Base-by-base conservation (phyloP, 1,140 invertebrate species). In the Drosophila paulistorum region DNA sequence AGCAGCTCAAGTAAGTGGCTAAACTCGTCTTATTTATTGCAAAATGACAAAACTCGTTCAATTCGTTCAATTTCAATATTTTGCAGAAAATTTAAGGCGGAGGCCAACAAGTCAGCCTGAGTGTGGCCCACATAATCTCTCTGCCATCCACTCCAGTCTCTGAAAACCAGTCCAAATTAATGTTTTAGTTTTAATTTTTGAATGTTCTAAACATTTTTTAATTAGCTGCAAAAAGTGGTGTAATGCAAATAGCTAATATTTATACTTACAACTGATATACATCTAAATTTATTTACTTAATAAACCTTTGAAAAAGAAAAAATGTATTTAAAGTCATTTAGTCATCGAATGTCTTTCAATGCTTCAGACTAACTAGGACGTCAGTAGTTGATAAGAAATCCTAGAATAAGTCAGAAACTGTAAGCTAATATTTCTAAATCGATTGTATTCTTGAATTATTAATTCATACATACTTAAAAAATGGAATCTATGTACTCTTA, bases 11-110 rank as follows among this genome's bases (percentile, higher is more conserved):
- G 84, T 83, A 48, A 41, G 65, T 71, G 23, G 26, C 58, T 9
- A n/a, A 13, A 10, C 23, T 2, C 1, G 5, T n/a, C 6, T 3
- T 3, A 17, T 7, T 20, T 2, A 10, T 9, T 37, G 1, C 30
- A 41, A 11, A 62, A 17, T 14, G 2, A 0, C 0, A 30, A n/a
- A 17, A 30, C 14, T 26, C 23, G 23, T 42, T 33, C 10, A 7
- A 39, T 9, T 26, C 23, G 23, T 42, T 33, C 10, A 7, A 39
- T 9, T 1, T 37, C 35, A 37, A 10, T 35, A 61, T 6, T 11
- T 66, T 78, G 7, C 33, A 91, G 90, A 58, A 91, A 91, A 80
- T 91, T 90, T 65, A 91, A 90, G 67, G 74, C 86, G 35, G 73
- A 77, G 42, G 73, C 71, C 13, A 91, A 85, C 4, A 91, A 91